Conservation (phyloP, 2,113 vertebrate species). For the Elachura formosa region DNA sequence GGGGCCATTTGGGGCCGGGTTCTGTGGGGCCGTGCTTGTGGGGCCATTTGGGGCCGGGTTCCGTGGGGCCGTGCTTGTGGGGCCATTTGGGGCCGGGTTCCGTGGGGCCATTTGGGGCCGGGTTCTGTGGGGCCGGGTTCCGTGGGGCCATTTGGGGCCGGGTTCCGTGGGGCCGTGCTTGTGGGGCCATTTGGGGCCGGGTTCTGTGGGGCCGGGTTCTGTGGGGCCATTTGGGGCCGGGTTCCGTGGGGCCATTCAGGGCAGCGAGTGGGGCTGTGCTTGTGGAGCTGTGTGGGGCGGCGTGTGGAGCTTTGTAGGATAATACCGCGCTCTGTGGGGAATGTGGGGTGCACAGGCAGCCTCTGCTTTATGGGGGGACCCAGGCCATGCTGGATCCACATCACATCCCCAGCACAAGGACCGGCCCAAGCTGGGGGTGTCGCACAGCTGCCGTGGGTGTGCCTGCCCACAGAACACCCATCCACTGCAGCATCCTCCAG, state of each 20-base stretch:
- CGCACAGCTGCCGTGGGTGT: background rate
- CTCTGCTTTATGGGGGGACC: background rate
- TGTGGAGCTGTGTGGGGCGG: background rate
- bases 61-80: background rate
- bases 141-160: too few relatives aligned
- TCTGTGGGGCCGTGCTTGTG: background rate
- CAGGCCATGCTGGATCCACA: background rate
- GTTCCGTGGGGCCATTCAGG: background rate
- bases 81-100: too few relatives aligned
- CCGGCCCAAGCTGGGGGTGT: background rate
- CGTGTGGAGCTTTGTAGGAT: fast-evolving
- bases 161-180: background rate
- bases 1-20: background rate
- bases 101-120: background rate
- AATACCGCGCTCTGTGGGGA: background rate
- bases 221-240: background rate
- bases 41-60: too few relatives aligned
- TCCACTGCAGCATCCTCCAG: background rate
- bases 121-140: too few relatives aligned
- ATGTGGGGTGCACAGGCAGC: background rate
- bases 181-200: background rate
- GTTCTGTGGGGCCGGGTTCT: background rate
- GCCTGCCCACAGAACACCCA: background rate
- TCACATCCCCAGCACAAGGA: fast-evolving
- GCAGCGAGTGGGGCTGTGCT: fast-evolving